Percentiles rank a stretch among this genome's conserved stretches.
Evolutionary conservation across 2,888 invertebrate genomes (phyloP).

Genomic region (Blastobasis lacticolella): DNA sequence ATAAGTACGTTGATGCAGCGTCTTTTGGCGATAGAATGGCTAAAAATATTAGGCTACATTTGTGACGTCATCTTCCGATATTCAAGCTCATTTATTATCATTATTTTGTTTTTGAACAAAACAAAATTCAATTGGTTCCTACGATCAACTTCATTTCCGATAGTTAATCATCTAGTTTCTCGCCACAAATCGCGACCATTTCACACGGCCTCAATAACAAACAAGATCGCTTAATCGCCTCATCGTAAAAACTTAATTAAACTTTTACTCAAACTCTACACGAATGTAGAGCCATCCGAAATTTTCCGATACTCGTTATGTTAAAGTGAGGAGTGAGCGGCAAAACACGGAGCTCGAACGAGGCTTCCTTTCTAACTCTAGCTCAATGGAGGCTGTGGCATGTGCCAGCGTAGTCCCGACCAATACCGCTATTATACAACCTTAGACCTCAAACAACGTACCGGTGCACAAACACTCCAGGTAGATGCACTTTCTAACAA

Average conservation of each 20-base stretch:
- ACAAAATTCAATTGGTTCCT: no score
- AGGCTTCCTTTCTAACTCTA: slow-evolving; percentile 24
- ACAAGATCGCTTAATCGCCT: slow-evolving; percentile 1
- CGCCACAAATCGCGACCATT: no score
- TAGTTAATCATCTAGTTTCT: no score
- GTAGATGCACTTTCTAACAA: slow-evolving; percentile 44
- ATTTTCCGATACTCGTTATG: slow-evolving; percentile 4
- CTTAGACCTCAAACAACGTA: slow-evolving; percentile 38
- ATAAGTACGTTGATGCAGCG: no score
- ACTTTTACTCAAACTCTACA: no score
- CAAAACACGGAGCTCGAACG: slow-evolving; percentile 4
- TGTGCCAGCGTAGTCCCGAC: slow-evolving; percentile 33
- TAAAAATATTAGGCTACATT: no score
- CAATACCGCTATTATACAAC: slow-evolving; percentile 42
- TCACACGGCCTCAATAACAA: not conserved
- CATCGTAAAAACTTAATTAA: not conserved
- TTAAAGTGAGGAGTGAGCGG: slow-evolving; percentile 13
- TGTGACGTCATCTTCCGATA: no score
- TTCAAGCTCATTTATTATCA: no score
- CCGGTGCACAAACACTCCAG: slow-evolving; percentile 50
- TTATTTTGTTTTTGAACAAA: no score
- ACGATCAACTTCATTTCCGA: no score
- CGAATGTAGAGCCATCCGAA: no score
- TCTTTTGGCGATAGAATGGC: no score
- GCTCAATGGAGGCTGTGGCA: slow-evolving; percentile 8